Percentiles rank a stretch among this genome's conserved stretches.
Evolutionary conservation across 2,888 invertebrate genomes (phyloP).

Genomic region (Tenthredo distinguenda): DNA sequence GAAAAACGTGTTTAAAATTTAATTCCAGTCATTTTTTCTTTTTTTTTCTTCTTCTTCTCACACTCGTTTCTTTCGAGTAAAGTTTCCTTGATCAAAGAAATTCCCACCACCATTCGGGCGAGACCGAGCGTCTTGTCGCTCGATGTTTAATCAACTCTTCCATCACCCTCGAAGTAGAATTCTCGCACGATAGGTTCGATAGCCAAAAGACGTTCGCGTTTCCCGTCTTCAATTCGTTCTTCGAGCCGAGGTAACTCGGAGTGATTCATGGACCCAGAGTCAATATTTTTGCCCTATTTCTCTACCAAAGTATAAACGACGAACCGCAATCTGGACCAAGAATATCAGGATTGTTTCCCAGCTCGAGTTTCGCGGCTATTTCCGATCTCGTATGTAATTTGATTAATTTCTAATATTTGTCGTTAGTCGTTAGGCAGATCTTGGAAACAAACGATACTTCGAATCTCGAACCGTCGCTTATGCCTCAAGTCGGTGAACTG

Average conservation of each 20-base stretch:
- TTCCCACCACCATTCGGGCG: not conserved
- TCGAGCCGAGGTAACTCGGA: not conserved
- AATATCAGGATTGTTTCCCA: not conserved
- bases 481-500: not conserved
- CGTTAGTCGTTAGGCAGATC: not conserved
- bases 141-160: not conserved
- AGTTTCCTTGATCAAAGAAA: not conserved
- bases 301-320: not conserved
- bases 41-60: too few species aligned
- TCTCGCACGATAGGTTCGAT: not conserved
- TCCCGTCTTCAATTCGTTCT: not conserved
- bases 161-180: not conserved
- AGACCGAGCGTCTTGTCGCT: not conserved
- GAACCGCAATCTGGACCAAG: too few species aligned
- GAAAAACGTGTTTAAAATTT: not conserved
- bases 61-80: not conserved
- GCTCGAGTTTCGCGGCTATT: not conserved
- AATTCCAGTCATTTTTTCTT: not conserved
- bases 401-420: not conserved
- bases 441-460: not conserved
- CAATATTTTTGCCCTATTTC: conserved; percentile 22
- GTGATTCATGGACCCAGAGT: not conserved
- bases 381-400: not conserved
- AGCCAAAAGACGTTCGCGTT: not conserved
- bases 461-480: not conserved